Evolutionary conservation across 2,113 vertebrate genomes (phyloP), one percentile per base, ranked within the genome.

Genomic region (Lethenteron camtschaticum): DNA sequence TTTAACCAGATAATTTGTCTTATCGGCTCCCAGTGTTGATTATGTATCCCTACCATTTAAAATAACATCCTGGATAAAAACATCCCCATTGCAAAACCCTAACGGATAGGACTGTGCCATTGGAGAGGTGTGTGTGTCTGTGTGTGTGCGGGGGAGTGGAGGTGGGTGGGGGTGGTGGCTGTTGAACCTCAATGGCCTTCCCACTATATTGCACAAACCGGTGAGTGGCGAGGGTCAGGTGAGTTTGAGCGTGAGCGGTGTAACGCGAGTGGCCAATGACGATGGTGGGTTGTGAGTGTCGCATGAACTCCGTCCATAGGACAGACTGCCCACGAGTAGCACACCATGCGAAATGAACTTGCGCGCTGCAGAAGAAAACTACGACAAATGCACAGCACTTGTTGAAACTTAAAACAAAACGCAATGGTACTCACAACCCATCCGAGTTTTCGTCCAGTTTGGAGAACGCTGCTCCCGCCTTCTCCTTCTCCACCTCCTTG

Each of bases 401-500:
- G 24, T 63, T 18, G 24, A 8, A 66, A 66, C 2, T 9, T 2
- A 66, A 66, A 66, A 24, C n/a, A 66, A 66, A 66, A 69, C 3
- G 12, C 57, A 18, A 55, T 14, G 10, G 18, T 9, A 86, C 87
- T 86, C 78, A 91, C 89, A 76, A 68, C 70, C 85, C 86, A 63
- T 94, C 86, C 55, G 71, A 72, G 70, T 91, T 74, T 70, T 82
- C 82, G 11, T 94, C 89, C 70, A 91, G 79, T 71, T 90, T 85
- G 69, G 82, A 76, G 77, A 94, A 90, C 24, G 83, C 82, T 1
- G 76, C 78, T 58, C 75, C 75, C 63, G 85, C 83, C 76, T 73
- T 79, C 70, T 78, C 79, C 63, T 79, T 82, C 70, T 90, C 86
- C 71, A 78, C 80, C 72, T 82, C 81, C 9, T 74, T 75, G 13